These are phyloP conservation scores for Luperina nickerlii DNA, from an alignment of 2,888 invertebrate species.

Conservation along the genomic window DNA sequence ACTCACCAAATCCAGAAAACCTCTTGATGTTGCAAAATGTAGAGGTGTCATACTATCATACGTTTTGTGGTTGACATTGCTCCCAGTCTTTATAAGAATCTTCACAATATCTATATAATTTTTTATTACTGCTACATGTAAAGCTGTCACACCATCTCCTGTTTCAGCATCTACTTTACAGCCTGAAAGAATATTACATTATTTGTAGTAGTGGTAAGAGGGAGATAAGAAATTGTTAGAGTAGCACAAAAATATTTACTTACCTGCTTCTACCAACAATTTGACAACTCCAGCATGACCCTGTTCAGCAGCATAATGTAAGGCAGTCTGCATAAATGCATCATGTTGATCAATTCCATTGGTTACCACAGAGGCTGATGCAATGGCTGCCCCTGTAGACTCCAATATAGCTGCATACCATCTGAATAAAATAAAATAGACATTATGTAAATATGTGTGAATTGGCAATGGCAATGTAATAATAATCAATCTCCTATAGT, in stretches of 20 bases:
- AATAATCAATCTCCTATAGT: neutral
- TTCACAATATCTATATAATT: constrained; percentile 90
- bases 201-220: neutral
- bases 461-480: neutral
- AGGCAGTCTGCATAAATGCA: constrained; percentile 91
- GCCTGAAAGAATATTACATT: constrained; percentile 79
- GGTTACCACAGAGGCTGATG: constrained; percentile 83
- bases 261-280: constrained; percentile 91
- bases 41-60: constrained; percentile 91
- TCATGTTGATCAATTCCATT: constrained; percentile 92
- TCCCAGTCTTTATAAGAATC: constrained; percentile 89
- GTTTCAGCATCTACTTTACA: constrained; percentile 92
- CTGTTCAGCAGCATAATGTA: constrained; percentile 94
- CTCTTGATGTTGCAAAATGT: constrained; percentile 91
- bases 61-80: constrained; percentile 91
- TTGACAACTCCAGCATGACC: constrained; percentile 91
- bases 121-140: constrained; percentile 92
- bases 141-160: constrained; percentile 91
- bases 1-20: constrained; percentile 88
- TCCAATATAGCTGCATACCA: constrained; percentile 95
- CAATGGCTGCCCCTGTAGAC: constrained; percentile 90
- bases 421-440: constrained; percentile 79
- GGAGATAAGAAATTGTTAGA: neutral
- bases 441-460: constrained; percentile 10
- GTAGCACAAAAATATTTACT: constrained; percentile 76